Conservation (phyloP, 2,797 vertebrate species). For the Eulemur albifrons region DNA sequence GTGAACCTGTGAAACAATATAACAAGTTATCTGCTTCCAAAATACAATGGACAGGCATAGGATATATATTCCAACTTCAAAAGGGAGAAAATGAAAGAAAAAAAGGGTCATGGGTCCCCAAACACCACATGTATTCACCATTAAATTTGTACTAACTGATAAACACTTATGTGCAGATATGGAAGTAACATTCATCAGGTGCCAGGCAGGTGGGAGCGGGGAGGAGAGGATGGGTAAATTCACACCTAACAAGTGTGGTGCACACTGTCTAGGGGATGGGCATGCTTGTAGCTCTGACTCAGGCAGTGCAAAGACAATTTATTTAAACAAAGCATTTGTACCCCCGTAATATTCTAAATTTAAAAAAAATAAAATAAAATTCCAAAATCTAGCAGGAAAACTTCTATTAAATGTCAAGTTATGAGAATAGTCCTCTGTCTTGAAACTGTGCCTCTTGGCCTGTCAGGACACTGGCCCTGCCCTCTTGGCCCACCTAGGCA, state of each 20-base stretch:
- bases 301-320: too few species aligned
- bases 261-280: too few species aligned
- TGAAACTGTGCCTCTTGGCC: neutral
- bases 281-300: too few species aligned
- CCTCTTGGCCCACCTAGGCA: neutral
- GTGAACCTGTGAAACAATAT: neutral
- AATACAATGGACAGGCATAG: neutral
- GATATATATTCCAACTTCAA: neutral
- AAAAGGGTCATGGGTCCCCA: neutral
- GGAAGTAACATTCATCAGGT: too few species aligned
- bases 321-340: too few species aligned
- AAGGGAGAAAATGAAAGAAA: neutral
- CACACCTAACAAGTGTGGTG: too few species aligned
- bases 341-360: too few species aligned
- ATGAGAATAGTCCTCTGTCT: neutral
- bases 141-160: too few species aligned
- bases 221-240: too few species aligned
- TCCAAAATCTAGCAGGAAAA: neutral
- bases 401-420: neutral
- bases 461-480: neutral
- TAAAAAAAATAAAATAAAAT: neutral
- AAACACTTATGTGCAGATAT: too few species aligned
- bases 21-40: neutral
- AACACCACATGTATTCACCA: too few species aligned
- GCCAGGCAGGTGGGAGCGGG: too few species aligned